phyloP scores from a whole-genome alignment of 2,113 vertebrate genomes.

The Lichenostomus cassidix region DNA sequence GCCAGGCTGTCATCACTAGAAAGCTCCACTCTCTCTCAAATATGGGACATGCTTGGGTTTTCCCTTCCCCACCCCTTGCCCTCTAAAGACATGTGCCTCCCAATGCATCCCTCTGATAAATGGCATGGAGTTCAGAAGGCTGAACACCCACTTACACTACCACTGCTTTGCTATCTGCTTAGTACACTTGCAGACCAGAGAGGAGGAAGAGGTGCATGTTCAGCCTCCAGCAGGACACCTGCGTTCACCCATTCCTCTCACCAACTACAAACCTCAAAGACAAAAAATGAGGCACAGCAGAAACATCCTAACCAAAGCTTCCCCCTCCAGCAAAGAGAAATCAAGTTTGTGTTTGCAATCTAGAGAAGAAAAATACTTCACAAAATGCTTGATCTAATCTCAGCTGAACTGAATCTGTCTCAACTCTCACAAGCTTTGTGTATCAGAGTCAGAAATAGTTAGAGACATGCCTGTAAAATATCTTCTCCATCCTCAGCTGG shows the following conservation, averaged over 20 bases:
- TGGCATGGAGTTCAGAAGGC: neutral
- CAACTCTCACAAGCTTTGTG: neutral
- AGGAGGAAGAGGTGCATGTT: fast-evolving
- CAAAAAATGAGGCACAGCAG: neutral
- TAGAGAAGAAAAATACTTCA: neutral
- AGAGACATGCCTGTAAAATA: neutral
- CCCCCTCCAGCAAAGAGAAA: neutral
- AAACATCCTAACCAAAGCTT: neutral
- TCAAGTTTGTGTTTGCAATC: fast-evolving
- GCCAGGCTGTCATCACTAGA: neutral
- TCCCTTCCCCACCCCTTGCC: neutral
- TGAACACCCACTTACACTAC: neutral
- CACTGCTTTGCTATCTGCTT: neutral
- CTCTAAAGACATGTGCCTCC: neutral
- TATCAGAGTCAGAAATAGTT: neutral
- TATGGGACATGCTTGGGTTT: fast-evolving
- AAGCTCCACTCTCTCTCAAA: neutral
- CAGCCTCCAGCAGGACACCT: neutral
- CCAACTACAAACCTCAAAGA: neutral
- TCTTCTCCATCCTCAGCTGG: neutral
- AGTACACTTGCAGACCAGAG: neutral
- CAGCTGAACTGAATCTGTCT: neutral
- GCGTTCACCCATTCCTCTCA: neutral
- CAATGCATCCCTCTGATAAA: neutral
- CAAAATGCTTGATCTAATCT: neutral